A percentile compares a stretch with the other conserved stretches of the same genome.
Conservation (phyloP, 2,113 vertebrate genomes). For the Gulo gulo region DNA sequence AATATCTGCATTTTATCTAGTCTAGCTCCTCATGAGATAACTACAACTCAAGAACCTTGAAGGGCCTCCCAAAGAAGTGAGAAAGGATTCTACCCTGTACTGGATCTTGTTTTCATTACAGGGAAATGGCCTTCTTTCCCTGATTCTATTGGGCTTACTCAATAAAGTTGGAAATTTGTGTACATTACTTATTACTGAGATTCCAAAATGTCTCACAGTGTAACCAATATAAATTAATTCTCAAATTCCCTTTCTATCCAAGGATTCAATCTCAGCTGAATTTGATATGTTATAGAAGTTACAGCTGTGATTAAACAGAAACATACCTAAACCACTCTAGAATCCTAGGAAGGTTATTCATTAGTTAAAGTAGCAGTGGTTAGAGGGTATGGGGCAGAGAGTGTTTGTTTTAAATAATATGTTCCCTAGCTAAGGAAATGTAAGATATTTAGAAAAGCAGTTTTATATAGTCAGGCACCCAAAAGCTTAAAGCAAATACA, state of each 20-base stretch:
- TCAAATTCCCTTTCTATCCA: background rate
- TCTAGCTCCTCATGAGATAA: background rate
- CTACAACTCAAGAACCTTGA: background rate
- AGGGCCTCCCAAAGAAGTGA: background rate
- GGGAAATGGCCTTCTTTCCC: background rate
- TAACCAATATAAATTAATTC: background rate
- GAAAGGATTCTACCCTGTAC: background rate
- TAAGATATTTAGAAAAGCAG: background rate
- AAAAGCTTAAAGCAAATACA: background rate
- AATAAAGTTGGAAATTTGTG: background rate
- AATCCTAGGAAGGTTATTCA: background rate
- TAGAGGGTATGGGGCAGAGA: background rate
- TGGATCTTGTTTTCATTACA: background rate
- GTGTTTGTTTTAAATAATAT: slow-evolving; percentile 14
- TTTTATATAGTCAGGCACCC: background rate
- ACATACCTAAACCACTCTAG: background rate
- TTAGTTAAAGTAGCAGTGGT: background rate
- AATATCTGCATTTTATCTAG: background rate
- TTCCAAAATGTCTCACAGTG: background rate
- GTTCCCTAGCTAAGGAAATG: background rate
- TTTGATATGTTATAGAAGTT: background rate
- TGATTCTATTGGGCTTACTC: background rate
- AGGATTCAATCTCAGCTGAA: background rate
- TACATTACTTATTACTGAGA: background rate
- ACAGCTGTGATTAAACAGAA: background rate